phyloP scores from a whole-genome alignment of 2,888 invertebrate genomes.

The Heliconius erato region DNA sequence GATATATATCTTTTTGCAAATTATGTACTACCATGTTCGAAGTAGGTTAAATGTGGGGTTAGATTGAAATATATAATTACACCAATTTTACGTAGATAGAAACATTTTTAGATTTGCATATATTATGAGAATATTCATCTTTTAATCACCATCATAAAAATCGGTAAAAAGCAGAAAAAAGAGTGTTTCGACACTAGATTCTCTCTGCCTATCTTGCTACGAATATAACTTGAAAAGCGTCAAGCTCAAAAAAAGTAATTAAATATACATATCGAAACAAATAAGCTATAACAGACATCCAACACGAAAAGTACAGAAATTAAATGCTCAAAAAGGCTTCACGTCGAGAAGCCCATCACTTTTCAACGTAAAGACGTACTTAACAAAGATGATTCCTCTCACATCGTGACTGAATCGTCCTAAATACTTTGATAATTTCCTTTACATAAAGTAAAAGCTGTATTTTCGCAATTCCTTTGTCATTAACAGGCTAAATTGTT shows the following conservation, averaged over 20 bases:
- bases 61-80: constrained; percentile 11
- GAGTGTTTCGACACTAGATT: no score
- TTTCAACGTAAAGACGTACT: constrained; percentile 7
- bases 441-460: constrained; percentile 60
- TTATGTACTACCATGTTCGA: not conserved
- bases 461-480: constrained; percentile 65
- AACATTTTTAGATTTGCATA: no score
- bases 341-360: constrained; percentile 7
- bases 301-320: not conserved
- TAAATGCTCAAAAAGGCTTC: not conserved
- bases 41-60: not conserved
- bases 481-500: constrained; percentile 76
- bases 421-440: constrained; percentile 50
- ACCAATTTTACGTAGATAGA: not conserved
- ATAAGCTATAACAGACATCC: not conserved
- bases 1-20: not conserved
- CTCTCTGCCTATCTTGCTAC: no score
- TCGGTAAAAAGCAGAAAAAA: no score
- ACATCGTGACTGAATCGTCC: constrained; percentile 31
- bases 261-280: not conserved
- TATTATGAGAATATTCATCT: not conserved
- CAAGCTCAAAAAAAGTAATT: not conserved
- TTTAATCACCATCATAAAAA: no score
- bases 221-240: not conserved
- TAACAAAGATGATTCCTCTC: constrained; percentile 27